A percentile compares a stretch with the other conserved stretches of the same genome.
These are phyloP conservation scores for Eugnorisma glareosa DNA, from an alignment of 2,888 invertebrate genomes.

Conservation along the genomic window DNA sequence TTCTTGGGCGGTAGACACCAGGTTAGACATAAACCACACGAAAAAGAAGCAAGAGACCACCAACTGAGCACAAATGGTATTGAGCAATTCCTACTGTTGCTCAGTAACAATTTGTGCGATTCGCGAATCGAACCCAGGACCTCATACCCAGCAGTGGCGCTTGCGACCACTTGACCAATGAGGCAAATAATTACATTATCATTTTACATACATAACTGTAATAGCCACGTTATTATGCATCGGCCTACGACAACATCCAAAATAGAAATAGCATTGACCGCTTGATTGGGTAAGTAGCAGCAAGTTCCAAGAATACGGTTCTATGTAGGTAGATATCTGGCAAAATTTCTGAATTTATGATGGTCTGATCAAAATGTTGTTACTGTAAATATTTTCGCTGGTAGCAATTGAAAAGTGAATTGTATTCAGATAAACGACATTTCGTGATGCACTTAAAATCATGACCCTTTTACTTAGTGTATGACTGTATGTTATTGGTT, in stretches of 20 bases:
- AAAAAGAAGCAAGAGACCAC: no score
- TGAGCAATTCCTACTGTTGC: neutral
- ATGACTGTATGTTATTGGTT: no score
- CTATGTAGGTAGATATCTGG: neutral
- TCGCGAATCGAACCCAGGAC: neutral
- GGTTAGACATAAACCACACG: no score
- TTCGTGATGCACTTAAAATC: neutral
- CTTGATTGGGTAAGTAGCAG: neutral
- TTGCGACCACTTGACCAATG: neutral
- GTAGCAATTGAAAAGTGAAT: neutral
- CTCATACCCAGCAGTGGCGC: neutral
- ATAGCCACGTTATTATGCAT: neutral
- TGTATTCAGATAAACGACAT: neutral
- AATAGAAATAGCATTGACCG: conserved; percentile 12
- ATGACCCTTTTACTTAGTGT: neutral
- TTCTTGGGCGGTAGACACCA: no score
- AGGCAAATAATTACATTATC: neutral
- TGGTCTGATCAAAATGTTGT: neutral
- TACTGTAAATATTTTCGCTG: neutral
- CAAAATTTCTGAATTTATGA: no score
- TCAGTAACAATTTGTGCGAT: neutral
- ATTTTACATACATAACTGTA: neutral
- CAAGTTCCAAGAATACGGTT: neutral
- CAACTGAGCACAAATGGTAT: neutral
- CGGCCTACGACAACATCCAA: neutral